These are phyloP conservation scores for Pheosia tremula DNA, from an alignment of 2,888 invertebrate species.

Conservation along the genomic window DNA sequence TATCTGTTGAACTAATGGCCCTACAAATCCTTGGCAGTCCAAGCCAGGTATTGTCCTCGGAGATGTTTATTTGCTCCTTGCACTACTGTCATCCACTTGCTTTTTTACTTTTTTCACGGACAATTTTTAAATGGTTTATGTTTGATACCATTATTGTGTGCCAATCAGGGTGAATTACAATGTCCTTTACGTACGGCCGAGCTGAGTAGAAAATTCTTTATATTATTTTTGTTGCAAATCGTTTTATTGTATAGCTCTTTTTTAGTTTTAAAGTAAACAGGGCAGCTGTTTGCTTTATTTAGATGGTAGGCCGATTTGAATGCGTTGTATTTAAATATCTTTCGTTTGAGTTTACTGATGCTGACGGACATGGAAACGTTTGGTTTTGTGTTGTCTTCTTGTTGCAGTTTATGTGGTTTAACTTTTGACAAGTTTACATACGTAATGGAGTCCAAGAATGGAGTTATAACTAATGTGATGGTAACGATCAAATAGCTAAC, in stretches of 20 bases:
- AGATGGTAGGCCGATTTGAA: constrained; percentile 65
- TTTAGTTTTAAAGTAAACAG: constrained; percentile 65
- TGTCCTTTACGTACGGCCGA: constrained; percentile 80
- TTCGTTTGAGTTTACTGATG: constrained; percentile 58
- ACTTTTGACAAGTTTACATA: constrained; percentile 38
- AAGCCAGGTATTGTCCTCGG: constrained; percentile 76
- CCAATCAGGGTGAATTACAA: constrained; percentile 84
- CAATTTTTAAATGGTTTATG: constrained; percentile 83
- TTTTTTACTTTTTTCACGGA: constrained; percentile 78
- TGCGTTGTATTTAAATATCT: constrained; percentile 70
- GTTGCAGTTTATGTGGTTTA: constrained; percentile 32
- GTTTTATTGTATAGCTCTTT: constrained; percentile 74
- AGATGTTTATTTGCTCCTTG: constrained; percentile 74
- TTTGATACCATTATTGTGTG: constrained; percentile 85
- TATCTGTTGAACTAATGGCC: constrained; percentile 72
- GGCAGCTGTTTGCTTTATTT: constrained; percentile 76
- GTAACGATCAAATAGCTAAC: too few species aligned
- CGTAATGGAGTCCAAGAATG: too few species aligned
- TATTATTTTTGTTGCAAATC: constrained; percentile 76
- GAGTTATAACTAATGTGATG: too few species aligned
- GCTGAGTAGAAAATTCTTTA: constrained; percentile 73
- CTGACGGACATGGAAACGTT: constrained; percentile 25
- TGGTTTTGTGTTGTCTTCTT: constrained; percentile 16
- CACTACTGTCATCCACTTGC: constrained; percentile 66
- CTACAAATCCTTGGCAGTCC: constrained; percentile 77